A percentile compares a stretch with the other conserved stretches of the same genome.
These are phyloP conservation scores for Ciconia boyciana DNA, from an alignment of 2,113 vertebrate genomes.

Conservation along the genomic window DNA sequence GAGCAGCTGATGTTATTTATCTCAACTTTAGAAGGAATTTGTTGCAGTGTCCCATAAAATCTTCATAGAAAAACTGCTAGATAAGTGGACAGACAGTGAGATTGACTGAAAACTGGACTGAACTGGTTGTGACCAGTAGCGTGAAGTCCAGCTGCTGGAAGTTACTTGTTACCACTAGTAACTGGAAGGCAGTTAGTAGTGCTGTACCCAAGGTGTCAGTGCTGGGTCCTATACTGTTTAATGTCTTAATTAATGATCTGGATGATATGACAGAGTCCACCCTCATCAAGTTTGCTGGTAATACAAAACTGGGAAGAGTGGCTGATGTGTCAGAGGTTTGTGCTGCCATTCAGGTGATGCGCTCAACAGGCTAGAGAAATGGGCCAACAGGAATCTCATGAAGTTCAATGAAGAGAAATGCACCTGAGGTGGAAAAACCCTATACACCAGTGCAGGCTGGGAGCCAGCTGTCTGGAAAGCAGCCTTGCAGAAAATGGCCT, in stretches of 20 bases:
- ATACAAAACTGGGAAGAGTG: neutral
- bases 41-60: neutral
- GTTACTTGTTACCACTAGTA: neutral
- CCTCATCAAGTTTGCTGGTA: neutral
- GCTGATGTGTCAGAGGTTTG: neutral
- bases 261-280: neutral
- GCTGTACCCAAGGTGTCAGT: neutral
- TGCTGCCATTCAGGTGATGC: neutral
- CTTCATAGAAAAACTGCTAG: neutral
- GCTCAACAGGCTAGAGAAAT: neutral
- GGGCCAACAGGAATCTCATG: neutral
- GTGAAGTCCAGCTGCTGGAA: neutral
- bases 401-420: neutral
- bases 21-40: neutral
- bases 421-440: neutral
- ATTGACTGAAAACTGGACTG: neutral
- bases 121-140: neutral
- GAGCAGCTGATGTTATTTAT: neutral
- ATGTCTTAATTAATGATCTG: neutral
- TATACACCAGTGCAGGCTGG: neutral
- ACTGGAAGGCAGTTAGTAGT: neutral
- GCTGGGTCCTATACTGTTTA: neutral
- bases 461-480: neutral
- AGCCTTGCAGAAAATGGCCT: neutral
- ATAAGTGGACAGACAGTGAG: neutral